phyloP scores from a whole-genome alignment of 2,797 vertebrate genomes.

The Syncerus caffer region DNA sequence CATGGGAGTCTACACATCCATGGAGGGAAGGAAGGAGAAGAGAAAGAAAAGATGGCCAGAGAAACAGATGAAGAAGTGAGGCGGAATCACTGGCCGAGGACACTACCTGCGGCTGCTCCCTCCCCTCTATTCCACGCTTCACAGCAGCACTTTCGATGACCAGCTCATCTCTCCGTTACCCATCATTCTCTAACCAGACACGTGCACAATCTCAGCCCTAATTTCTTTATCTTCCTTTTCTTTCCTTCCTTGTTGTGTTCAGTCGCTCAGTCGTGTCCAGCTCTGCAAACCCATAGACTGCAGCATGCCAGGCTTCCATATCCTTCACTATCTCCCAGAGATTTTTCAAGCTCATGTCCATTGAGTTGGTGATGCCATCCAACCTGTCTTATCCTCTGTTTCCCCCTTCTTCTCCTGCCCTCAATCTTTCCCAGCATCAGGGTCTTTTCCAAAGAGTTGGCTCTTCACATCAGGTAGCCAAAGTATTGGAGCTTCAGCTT shows the following conservation, averaged over 20 bases:
- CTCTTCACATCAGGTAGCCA: neutral
- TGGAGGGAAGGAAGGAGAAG: neutral
- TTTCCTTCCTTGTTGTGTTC: neutral
- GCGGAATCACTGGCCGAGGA: neutral
- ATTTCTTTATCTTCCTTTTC: neutral
- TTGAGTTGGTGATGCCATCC: neutral
- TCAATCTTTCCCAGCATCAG: neutral
- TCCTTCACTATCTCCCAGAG: neutral
- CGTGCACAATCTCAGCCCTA: neutral
- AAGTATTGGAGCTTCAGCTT: neutral
- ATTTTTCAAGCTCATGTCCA: neutral
- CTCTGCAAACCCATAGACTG: neutral
- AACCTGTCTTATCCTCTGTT: neutral
- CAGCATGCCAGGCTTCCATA: neutral
- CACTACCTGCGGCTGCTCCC: rapidly evolving
- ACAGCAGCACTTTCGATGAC: neutral
- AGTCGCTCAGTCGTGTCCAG: rapidly evolving
- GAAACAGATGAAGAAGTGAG: neutral
- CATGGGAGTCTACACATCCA: rapidly evolving
- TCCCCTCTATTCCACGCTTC: neutral
- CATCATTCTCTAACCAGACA: neutral
- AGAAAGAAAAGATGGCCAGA: neutral
- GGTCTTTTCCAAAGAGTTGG: neutral
- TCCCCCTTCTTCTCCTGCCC: neutral
- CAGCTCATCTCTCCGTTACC: neutral